A percentile compares a stretch with the other conserved stretches of the same genome.
Conservation (phyloP, 2,797 vertebrate genomes). For the Rhinichthys osculus region DNA sequence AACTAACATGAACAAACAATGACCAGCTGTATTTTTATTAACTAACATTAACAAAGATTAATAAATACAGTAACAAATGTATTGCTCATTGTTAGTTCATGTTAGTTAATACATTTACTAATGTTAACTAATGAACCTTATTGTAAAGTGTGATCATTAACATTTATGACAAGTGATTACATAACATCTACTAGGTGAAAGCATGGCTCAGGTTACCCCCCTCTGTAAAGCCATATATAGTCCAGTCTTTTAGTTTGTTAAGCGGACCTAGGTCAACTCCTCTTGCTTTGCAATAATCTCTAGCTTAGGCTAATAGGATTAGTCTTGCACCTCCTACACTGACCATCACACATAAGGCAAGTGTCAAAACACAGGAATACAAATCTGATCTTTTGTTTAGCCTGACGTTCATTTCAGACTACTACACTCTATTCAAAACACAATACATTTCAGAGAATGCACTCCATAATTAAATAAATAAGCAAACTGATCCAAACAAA, state of each 20-base stretch:
- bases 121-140: no score
- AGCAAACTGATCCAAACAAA: slow-evolving; percentile 19
- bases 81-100: no score
- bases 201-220: slow-evolving; percentile 41
- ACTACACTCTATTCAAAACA: not conserved
- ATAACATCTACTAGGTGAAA: slow-evolving; percentile 45
- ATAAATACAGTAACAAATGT: no score
- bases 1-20: no score
- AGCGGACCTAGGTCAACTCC: slow-evolving; percentile 69
- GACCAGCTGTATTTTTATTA: no score
- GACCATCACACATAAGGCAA: slow-evolving; percentile 59
- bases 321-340: slow-evolving; percentile 55
- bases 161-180: slow-evolving; percentile 29
- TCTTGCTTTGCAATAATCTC: slow-evolving; percentile 80
- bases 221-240: not conserved
- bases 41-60: no score
- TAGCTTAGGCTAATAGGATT: slow-evolving; percentile 85
- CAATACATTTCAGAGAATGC: not conserved
- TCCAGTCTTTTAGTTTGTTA: slow-evolving; percentile 37
- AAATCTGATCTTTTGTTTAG: slow-evolving; percentile 53
- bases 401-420: slow-evolving; percentile 1
- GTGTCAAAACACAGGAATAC: slow-evolving; percentile 66
- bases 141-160: not conserved
- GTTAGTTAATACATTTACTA: no score
- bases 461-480: slow-evolving; percentile 24